phyloP scores from a whole-genome alignment of 2,888 invertebrate species.

The Limenitis camilla region DNA sequence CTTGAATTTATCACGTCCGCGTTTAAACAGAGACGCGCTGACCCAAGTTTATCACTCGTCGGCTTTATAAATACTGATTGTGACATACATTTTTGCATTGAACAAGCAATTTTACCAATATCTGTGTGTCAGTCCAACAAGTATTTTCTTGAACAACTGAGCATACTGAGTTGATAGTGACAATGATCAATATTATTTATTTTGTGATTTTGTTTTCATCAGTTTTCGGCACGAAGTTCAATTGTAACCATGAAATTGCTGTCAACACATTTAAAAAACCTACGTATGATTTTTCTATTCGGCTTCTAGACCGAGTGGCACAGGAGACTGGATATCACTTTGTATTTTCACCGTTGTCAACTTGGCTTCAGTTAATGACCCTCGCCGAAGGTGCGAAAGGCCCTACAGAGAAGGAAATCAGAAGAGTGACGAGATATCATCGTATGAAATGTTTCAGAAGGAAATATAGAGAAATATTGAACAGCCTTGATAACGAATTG shows the following conservation, averaged over 20 bases:
- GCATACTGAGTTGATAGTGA: background rate
- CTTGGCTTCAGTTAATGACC: constrained; percentile 49
- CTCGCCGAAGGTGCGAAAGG: constrained; percentile 47
- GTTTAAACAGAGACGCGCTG: constrained; percentile 4
- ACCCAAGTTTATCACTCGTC: constrained; percentile 13
- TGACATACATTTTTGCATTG: constrained; percentile 1
- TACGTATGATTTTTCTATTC: constrained; percentile 46
- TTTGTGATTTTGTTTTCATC: constrained; percentile 2
- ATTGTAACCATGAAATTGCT: constrained; percentile 36
- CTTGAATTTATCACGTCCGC: no score
- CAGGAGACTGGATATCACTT: constrained; percentile 45
- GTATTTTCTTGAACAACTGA: background rate
- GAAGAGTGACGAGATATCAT: constrained; percentile 40
- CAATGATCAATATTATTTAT: constrained; percentile 9
- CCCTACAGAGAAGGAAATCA: constrained; percentile 40
- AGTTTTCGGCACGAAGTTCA: constrained; percentile 25
- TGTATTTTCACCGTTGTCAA: constrained; percentile 50
- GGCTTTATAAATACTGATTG: constrained; percentile 11
- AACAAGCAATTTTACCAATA: background rate
- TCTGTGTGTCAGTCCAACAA: background rate
- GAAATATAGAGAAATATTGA: constrained; percentile 36
- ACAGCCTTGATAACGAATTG: constrained; percentile 34
- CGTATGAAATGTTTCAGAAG: constrained; percentile 41
- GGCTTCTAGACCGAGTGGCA: constrained; percentile 43
- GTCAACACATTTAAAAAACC: constrained; percentile 37